These are phyloP conservation scores for Tokudaia tokunoshimensis DNA, from an alignment of 2,797 vertebrate genomes.

Conservation along the genomic window DNA sequence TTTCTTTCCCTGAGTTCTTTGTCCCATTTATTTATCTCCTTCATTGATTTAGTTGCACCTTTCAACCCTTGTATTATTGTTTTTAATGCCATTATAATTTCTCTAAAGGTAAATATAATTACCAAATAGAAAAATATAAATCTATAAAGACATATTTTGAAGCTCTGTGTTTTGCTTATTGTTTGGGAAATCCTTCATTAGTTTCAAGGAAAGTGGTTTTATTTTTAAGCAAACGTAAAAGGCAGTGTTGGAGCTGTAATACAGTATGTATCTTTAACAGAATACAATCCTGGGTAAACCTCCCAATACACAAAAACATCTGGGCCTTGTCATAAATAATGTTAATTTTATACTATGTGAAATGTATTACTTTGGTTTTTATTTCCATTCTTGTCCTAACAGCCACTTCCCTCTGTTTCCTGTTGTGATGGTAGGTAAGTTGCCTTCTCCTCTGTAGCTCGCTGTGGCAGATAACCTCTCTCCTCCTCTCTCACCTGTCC, in stretches of 20 bases:
- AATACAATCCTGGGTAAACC: not conserved
- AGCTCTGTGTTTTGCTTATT: slow-evolving; percentile 49
- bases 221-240: slow-evolving; percentile 41
- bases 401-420: slow-evolving; percentile 22
- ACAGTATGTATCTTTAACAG: not conserved
- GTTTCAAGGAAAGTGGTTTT: slow-evolving; percentile 27
- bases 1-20: not conserved
- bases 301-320: slow-evolving; percentile 28
- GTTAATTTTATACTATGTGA: slow-evolving; percentile 35
- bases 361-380: slow-evolving; percentile 43
- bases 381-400: slow-evolving; percentile 14
- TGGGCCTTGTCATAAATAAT: slow-evolving; percentile 20
- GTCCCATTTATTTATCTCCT: slow-evolving; percentile 52
- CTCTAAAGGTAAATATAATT: slow-evolving; percentile 46
- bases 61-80: not conserved
- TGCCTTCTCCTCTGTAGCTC: not conserved
- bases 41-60: slow-evolving; percentile 11
- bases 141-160: not conserved
- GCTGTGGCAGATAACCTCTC: not conserved
- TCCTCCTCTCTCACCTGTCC: not conserved
- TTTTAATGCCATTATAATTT: slow-evolving; percentile 41
- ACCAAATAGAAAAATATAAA: slow-evolving; percentile 34
- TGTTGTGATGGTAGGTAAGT: not conserved
- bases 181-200: slow-evolving; percentile 43
- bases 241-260: not conserved